Evolutionary conservation across 2,113 vertebrate genomes (phyloP), one percentile per base, ranked within the genome.

Genomic region (Pionites leucogaster): DNA sequence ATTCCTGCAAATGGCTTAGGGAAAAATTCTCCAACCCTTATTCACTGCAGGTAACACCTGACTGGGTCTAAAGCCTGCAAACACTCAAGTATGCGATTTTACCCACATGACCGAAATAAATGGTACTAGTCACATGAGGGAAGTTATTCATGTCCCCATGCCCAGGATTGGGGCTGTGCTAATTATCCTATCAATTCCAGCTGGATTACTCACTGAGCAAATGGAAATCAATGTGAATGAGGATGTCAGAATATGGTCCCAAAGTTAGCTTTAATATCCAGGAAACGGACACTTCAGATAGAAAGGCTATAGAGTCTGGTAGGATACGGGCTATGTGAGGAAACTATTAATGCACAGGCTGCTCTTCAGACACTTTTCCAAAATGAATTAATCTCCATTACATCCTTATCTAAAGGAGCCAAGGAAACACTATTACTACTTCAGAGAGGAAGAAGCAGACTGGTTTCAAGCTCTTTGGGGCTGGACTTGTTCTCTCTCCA

Each of bases 31-130:
- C 60, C 35, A 72, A 18, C 33, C 82, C 31, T 94, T 92, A 82
- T 75, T 97, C 94, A 94, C 37, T 46, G 37, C 71, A 90, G 64
- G 92, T 79, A 88, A 85, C 79, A 88, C 68, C 83, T 83, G 59
- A 41, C 65, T 69, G 37, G 78, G 28, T 42, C 29, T 1, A 1
- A 83, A 89, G 29, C 65, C 85, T 82, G 47, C 13, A 17, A 88
- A 77, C 37, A 24, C 27, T 31, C 70, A 41, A 63, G 31, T 39
- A 0, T 57, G 57, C 69, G 75, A n/a, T 65, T 86, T 72, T 62
- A 63, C 46, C 59, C 65, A 3, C 9, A 8, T 77, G 91, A 93
- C 47, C 85, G 41, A 88, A 95, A 95, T 53, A 35, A 81, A 72
- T 72, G 57, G 49, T 39, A 44, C 64, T 55, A 47, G 85, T 94